These are phyloP conservation scores for Catharus bicknelli DNA, from an alignment of 2,113 vertebrate genomes.

Conservation along the genomic window DNA sequence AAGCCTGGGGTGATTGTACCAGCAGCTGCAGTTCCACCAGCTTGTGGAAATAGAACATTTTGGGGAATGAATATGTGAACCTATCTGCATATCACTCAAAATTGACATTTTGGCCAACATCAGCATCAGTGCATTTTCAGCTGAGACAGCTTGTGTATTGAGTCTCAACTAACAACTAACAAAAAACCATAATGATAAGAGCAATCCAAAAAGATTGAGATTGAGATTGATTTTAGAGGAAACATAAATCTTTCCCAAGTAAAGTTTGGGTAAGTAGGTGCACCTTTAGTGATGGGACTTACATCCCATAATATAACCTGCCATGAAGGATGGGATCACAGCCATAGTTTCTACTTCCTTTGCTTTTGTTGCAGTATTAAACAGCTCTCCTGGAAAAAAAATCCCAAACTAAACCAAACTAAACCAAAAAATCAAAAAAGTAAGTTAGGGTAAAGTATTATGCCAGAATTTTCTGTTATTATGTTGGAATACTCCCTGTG, in stretches of 20 bases:
- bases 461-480: background rate
- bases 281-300: accelerated
- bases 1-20: background rate
- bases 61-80: background rate
- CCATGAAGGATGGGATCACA: background rate
- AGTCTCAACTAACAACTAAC: background rate
- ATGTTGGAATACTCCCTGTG: background rate
- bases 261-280: background rate
- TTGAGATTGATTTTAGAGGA: background rate
- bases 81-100: background rate
- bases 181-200: background rate
- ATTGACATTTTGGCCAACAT: background rate
- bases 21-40: background rate
- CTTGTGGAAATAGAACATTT: background rate
- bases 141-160: background rate
- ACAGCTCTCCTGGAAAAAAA: background rate
- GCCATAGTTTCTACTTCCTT: background rate
- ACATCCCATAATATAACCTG: background rate
- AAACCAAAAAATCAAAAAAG: background rate
- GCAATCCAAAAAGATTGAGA: background rate
- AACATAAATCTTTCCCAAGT: background rate
- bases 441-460: background rate
- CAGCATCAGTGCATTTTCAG: background rate
- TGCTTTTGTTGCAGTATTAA: background rate
- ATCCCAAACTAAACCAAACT: accelerated